Percentiles rank a stretch among this genome's conserved stretches.
phyloP scores from a whole-genome alignment of 2,888 invertebrate species.

The Muschampia staudingeri region DNA sequence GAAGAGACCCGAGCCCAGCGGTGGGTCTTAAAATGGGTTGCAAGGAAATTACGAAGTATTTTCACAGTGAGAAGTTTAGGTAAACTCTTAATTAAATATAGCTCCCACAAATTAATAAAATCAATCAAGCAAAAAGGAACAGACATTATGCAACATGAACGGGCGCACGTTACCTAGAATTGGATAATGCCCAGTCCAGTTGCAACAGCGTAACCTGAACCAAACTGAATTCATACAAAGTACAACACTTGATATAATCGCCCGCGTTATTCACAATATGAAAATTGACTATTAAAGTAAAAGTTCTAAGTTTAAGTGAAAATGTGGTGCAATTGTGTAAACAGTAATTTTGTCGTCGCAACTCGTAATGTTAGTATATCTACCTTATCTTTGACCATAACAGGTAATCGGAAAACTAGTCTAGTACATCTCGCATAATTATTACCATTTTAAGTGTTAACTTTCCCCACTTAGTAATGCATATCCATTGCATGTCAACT shows the following conservation, averaged over 20 bases:
- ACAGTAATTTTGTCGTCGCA: conserved; percentile 41
- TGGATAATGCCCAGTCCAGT: conserved; percentile 45
- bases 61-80: background rate
- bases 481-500: conserved; percentile 49
- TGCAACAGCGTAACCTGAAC: conserved; percentile 41
- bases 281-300: conserved; percentile 37
- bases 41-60: background rate
- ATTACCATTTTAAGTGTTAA: conserved; percentile 38
- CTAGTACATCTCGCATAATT: conserved; percentile 31
- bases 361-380: conserved; percentile 42
- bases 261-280: conserved; percentile 36
- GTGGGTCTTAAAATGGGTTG: too few relatives aligned
- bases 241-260: conserved; percentile 45
- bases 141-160: conserved; percentile 39
- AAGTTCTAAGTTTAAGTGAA: conserved; percentile 40
- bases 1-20: too few relatives aligned
- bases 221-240: conserved; percentile 35
- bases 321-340: conserved; percentile 47
- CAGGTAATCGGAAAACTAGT: conserved; percentile 20
- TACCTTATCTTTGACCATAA: conserved; percentile 21
- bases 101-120: conserved; percentile 8
- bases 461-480: conserved; percentile 48
- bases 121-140: conserved; percentile 49
- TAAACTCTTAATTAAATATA: conserved; percentile 7
- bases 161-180: conserved; percentile 40